A percentile compares a stretch with the other conserved stretches of the same genome.
Conservation (phyloP, 1,140 invertebrate species). For the Mya arenaria region DNA sequence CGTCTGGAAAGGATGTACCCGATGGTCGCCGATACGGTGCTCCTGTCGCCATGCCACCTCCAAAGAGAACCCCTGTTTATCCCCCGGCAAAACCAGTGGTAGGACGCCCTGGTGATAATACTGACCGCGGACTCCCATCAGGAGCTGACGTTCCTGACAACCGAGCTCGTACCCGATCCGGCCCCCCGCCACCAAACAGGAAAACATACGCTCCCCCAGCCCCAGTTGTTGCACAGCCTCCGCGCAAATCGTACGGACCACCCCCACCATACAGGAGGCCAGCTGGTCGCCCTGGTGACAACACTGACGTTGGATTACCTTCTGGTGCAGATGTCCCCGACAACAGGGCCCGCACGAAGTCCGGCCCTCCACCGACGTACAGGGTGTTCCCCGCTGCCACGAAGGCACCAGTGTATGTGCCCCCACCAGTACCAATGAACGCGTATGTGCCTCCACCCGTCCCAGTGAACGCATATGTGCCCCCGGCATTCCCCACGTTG, state of each 20-base stretch:
- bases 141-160: not conserved
- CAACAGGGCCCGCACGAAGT: not conserved
- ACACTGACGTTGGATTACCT: slow-evolving; percentile 19
- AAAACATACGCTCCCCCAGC: too few species aligned
- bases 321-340: slow-evolving; percentile 20
- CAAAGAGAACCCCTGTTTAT: not conserved
- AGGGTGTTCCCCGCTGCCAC: not conserved
- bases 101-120: not conserved
- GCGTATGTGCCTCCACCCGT: not conserved
- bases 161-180: not conserved
- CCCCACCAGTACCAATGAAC: not conserved
- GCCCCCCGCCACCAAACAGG: slow-evolving; percentile 4
- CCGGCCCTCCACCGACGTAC: not conserved
- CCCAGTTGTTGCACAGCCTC: too few species aligned
- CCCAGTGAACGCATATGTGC: not conserved
- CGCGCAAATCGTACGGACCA: too few species aligned
- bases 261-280: not conserved
- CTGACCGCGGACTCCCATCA: not conserved
- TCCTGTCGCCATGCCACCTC: not conserved
- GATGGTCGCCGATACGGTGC: slow-evolving; percentile 12
- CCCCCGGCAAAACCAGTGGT: not conserved
- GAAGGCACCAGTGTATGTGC: not conserved
- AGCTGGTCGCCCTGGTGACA: slow-evolving; percentile 9
- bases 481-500: not conserved
- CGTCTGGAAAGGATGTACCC: slow-evolving; percentile 30